Percentiles rank a stretch among this genome's conserved stretches.
Conservation (phyloP, 2,113 vertebrate genomes). For the Mus musculus region GRCm39 chr13:29910001-29910500, state of each 20-base stretch:
- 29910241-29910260: not conserved
- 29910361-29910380: not conserved
- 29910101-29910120: not conserved
- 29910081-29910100: not conserved
- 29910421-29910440: not conserved
- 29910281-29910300: not conserved
- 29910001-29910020: not conserved
- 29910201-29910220: not conserved
- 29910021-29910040: not conserved
- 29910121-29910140: not conserved
- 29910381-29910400: not conserved
- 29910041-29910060: too few species aligned
- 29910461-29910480: not conserved
- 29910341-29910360: not conserved
- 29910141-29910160: not conserved
- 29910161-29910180: not conserved
- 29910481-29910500: slow-evolving; percentile 21
- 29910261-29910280: not conserved
- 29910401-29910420: not conserved
- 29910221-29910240: not conserved
- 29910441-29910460: not conserved
- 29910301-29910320: not conserved
- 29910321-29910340: not conserved
- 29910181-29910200: not conserved
- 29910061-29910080: not conserved